Conservation (phyloP, 2,797 vertebrate genomes). For the Miichthys miiuy region DNA sequence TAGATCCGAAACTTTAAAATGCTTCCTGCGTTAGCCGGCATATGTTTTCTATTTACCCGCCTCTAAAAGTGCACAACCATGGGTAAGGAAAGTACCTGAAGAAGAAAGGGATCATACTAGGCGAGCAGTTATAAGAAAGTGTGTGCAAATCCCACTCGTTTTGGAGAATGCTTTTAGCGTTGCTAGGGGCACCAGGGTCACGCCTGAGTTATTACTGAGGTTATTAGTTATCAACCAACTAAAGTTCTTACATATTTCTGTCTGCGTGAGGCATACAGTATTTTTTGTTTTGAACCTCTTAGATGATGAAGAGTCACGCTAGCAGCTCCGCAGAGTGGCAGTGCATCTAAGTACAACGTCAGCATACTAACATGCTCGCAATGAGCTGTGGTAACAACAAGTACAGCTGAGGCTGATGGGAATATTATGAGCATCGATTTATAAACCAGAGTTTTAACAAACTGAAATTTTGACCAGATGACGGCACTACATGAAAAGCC, state of each 20-base stretch:
- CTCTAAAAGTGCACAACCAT: constrained; percentile 35
- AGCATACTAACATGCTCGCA: no score
- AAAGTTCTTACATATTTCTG: neutral
- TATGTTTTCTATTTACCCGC: constrained; percentile 81
- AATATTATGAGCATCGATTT: neutral
- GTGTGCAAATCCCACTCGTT: constrained; percentile 40
- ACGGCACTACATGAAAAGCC: no score
- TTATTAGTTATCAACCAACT: neutral
- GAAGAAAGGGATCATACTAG: constrained; percentile 24
- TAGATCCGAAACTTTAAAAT: constrained; percentile 69
- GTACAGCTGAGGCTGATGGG: neutral
- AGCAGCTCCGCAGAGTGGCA: neutral
- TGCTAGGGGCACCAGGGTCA: neutral
- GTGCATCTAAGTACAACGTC: no score
- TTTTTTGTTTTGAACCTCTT: neutral
- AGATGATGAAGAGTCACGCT: neutral
- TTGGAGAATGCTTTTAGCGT: constrained; percentile 44
- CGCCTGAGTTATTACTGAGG: neutral
- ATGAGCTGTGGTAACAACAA: no score
- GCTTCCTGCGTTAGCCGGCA: constrained; percentile 71
- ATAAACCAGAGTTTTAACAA: neutral
- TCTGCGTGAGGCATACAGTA: neutral
- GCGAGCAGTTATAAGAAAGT: constrained; percentile 19
- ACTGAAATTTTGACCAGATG: neutral
- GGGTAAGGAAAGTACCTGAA: constrained; percentile 65